These are phyloP conservation scores for Phrynosoma blainvillii DNA, from an alignment of 2,113 vertebrate species.

Conservation along the genomic window DNA sequence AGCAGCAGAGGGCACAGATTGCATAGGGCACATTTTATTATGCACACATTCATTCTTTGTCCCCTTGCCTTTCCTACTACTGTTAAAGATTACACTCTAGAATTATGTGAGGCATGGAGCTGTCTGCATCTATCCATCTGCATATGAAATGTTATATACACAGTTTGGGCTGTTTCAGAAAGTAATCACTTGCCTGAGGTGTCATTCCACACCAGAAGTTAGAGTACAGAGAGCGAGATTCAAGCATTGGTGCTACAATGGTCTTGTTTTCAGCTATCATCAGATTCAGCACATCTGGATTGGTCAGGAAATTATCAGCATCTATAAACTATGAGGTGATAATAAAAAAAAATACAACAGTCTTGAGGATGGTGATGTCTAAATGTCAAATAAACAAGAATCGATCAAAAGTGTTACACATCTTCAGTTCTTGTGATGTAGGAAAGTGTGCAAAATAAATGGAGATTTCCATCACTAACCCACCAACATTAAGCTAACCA, in stretches of 20 bases:
- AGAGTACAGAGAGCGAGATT: conserved; percentile 94
- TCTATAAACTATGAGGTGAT: conserved; percentile 84
- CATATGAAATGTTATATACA: background rate
- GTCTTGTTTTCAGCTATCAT: conserved; percentile 95
- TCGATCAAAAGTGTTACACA: background rate
- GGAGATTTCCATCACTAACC: background rate
- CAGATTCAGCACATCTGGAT: conserved; percentile 86
- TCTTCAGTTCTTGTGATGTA: background rate
- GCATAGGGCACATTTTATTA: background rate
- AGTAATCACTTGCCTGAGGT: conserved; percentile 83
- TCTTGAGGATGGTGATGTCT: background rate
- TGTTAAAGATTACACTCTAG: background rate
- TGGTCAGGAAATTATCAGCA: conserved; percentile 94
- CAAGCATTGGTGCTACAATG: conserved; percentile 92
- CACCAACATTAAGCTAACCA: background rate
- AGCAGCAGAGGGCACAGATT: background rate
- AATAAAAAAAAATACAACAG: background rate
- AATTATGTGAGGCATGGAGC: background rate
- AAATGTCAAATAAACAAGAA: background rate
- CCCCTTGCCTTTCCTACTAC: background rate
- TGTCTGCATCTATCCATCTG: background rate
- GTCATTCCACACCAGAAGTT: conserved; percentile 99
- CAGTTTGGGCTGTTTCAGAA: background rate
- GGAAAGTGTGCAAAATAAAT: background rate
- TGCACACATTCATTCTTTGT: background rate